Percentiles rank a stretch among this genome's conserved stretches.
Evolutionary conservation across 2,113 vertebrate species (phyloP).

Genomic region (Hemicordylus capensis): DNA sequence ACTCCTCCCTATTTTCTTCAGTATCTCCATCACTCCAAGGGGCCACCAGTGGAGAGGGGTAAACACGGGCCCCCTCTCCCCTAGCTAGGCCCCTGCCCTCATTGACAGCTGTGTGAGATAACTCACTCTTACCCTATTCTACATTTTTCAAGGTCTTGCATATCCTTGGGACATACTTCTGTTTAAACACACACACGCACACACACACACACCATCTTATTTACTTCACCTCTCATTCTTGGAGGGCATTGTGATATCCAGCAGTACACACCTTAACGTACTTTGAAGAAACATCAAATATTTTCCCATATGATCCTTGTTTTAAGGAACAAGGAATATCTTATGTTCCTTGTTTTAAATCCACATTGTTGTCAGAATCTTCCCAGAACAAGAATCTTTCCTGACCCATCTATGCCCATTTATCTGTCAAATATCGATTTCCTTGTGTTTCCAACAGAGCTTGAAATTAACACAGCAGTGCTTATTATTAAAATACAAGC

Average conservation of each 20-base stretch:
- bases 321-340: too few species aligned
- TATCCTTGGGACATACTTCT: background rate
- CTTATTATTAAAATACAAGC: conserved; percentile 51
- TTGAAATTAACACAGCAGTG: conserved; percentile 51
- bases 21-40: too few species aligned
- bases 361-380: background rate
- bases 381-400: conserved; percentile 15
- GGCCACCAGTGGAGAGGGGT: too few species aligned
- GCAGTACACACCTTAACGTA: conserved; percentile 41
- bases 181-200: background rate
- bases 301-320: conserved; percentile 30
- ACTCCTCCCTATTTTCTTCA: too few species aligned
- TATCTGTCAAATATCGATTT: conserved; percentile 54
- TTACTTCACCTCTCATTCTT: background rate
- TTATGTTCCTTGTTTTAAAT: conserved; percentile 5
- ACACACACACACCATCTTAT: background rate
- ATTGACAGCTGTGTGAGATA: background rate
- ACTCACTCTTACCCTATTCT: background rate
- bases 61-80: too few species aligned
- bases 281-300: conserved; percentile 45
- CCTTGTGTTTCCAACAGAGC: conserved; percentile 43
- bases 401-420: conserved; percentile 34
- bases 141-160: background rate
- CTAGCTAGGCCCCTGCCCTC: too few species aligned
- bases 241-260: background rate